A percentile compares a stretch with the other conserved stretches of the same genome.
Evolutionary conservation across 2,888 invertebrate species (phyloP).

Genomic region (Sphaerophoria rueppellii): DNA sequence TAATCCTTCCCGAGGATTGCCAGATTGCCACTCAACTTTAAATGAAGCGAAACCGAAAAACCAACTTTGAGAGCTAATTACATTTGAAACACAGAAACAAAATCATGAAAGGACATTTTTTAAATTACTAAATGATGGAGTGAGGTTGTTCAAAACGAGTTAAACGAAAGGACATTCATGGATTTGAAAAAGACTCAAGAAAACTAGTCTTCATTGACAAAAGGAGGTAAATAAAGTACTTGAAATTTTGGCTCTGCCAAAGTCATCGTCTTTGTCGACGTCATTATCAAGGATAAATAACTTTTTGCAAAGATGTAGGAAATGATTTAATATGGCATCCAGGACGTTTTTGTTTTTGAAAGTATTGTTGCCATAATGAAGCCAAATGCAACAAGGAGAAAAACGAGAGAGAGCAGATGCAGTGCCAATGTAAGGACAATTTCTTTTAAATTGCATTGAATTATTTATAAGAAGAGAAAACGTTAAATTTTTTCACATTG

Average conservation of each 20-base stretch:
- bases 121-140: background rate
- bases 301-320: background rate
- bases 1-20: slow-evolving; percentile 44
- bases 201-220: background rate
- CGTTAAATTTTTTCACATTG: too few species aligned
- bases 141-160: background rate
- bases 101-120: background rate
- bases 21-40: slow-evolving; percentile 42
- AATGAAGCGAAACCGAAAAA: slow-evolving; percentile 66
- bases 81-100: slow-evolving; percentile 30
- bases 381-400: too few species aligned
- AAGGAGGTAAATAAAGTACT: background rate
- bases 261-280: too few species aligned
- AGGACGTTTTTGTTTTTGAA: too few species aligned
- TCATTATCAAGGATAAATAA: background rate
- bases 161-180: background rate
- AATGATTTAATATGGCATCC: background rate
- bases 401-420: too few species aligned
- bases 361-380: too few species aligned
- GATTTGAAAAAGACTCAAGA: background rate
- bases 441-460: too few species aligned
- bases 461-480: too few species aligned
- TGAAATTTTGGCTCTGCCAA: background rate
- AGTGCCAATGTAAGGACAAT: too few species aligned
- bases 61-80: slow-evolving; percentile 61